Evolutionary conservation across 2,888 invertebrate genomes (phyloP).

Genomic region (Clusia tigrina): DNA sequence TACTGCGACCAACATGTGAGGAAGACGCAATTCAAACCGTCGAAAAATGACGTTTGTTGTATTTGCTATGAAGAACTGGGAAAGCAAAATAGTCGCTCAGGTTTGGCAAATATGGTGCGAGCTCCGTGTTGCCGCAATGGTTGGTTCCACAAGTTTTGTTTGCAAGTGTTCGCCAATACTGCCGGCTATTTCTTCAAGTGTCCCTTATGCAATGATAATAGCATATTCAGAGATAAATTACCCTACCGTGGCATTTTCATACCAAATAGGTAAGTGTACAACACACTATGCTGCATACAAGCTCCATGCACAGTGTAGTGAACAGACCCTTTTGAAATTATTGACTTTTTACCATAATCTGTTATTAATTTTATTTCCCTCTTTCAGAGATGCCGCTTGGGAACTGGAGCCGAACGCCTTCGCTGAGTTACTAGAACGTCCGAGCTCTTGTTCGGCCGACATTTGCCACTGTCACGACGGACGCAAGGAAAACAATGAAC

Average conservation of each 20-base stretch:
- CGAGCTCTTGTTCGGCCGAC: background rate
- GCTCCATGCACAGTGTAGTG: background rate
- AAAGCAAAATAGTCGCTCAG: background rate
- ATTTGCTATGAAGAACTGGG: constrained; percentile 73
- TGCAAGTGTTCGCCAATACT: constrained; percentile 75
- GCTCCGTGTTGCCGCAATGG: constrained; percentile 81
- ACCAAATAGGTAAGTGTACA: constrained; percentile 81
- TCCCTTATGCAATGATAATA: constrained; percentile 80
- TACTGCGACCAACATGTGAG: constrained; percentile 50
- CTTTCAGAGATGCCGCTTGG: constrained; percentile 81
- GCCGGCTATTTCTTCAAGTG: constrained; percentile 87
- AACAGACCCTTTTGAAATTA: background rate
- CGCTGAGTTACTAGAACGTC: constrained; percentile 72
- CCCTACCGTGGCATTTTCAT: constrained; percentile 75
- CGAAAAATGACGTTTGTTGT: constrained; percentile 65
- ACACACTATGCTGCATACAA: background rate
- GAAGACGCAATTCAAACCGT: constrained; percentile 21
- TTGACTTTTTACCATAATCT: background rate
- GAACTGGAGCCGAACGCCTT: constrained; percentile 80
- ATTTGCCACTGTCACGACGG: background rate
- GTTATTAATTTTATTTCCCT: constrained; percentile 8
- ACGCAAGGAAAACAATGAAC: background rate
- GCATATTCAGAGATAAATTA: constrained; percentile 64
- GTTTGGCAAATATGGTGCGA: constrained; percentile 65
- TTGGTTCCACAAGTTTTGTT: constrained; percentile 79